phyloP scores from a whole-genome alignment of 2,797 vertebrate genomes.

The Myotis myotis region DNA sequence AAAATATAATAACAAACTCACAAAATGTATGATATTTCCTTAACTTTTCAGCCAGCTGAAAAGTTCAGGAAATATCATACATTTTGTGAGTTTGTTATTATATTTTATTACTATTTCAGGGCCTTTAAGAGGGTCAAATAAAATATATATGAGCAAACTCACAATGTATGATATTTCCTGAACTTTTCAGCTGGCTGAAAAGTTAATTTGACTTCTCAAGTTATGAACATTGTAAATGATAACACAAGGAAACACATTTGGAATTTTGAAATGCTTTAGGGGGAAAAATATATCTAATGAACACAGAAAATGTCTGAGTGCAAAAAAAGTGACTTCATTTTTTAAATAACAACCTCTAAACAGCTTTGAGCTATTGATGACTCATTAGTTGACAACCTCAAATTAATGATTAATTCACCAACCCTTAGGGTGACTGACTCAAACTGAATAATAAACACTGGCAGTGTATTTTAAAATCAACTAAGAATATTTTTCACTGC shows the following conservation, averaged over 20 bases:
- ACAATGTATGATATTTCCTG: slow-evolving; percentile 10
- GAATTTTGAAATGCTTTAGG: slow-evolving; percentile 43
- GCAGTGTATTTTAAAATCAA: slow-evolving; percentile 63
- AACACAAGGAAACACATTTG: slow-evolving; percentile 11
- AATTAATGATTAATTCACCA: slow-evolving; percentile 58
- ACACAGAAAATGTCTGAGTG: slow-evolving; percentile 18
- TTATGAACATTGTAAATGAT: slow-evolving; percentile 47
- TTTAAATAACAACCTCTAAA: slow-evolving; percentile 37
- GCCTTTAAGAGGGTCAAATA: slow-evolving; percentile 2
- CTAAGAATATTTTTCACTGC: slow-evolving; percentile 53
- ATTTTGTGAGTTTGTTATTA: slow-evolving; percentile 42
- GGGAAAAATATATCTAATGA: slow-evolving; percentile 44
- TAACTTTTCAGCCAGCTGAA: neutral
- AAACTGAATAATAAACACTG: slow-evolving; percentile 50
- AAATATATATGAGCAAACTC: slow-evolving; percentile 59
- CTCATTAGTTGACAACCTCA: slow-evolving; percentile 39
- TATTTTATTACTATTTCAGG: neutral
- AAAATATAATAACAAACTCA: slow-evolving; percentile 11
- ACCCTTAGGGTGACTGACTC: neutral
- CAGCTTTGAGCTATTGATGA: slow-evolving; percentile 46
- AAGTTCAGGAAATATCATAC: slow-evolving; percentile 12
- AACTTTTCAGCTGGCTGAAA: slow-evolving; percentile 4
- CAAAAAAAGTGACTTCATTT: slow-evolving; percentile 30
- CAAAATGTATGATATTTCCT: slow-evolving; percentile 37
- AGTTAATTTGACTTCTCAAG: neutral